Conservation (phyloP, 1,140 invertebrate species). For the Sminthurides bifidus region DNA sequence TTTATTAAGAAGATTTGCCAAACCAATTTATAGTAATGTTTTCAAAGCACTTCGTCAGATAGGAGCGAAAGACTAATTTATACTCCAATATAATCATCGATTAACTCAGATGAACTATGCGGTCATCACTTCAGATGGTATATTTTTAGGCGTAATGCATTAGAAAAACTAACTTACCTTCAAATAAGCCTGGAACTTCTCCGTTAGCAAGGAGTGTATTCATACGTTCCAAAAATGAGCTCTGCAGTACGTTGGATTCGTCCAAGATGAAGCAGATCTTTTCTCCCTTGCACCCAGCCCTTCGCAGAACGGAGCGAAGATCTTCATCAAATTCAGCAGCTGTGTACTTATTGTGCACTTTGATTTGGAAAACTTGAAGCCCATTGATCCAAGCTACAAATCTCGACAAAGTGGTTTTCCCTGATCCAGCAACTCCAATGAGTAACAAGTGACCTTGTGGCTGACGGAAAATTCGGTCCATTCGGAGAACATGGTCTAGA, state of each 20-base stretch:
- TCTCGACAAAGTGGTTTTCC: slow-evolving; percentile 94
- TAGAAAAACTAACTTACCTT: too few species aligned
- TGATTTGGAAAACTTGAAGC: slow-evolving; percentile 93
- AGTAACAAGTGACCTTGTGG: slow-evolving; percentile 93
- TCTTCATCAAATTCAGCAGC: slow-evolving; percentile 99
- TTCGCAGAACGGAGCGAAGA: slow-evolving; percentile 76
- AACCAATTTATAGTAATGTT: too few species aligned
- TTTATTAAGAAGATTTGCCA: too few species aligned
- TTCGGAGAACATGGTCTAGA: slow-evolving; percentile 92
- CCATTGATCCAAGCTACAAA: slow-evolving; percentile 99
- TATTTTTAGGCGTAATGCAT: too few species aligned
- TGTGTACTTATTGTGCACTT: slow-evolving; percentile 98
- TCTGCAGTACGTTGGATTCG: slow-evolving; percentile 97
- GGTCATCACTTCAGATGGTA: too few species aligned
- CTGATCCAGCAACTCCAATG: slow-evolving; percentile 94
- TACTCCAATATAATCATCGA: too few species aligned
- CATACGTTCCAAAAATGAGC: slow-evolving; percentile 97
- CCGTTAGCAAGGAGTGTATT: slow-evolving; percentile 98
- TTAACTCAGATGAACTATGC: too few species aligned
- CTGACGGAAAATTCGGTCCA: slow-evolving; percentile 97
- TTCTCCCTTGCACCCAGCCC: slow-evolving; percentile 91
- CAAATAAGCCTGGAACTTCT: slow-evolving; percentile 87
- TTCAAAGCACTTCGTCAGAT: too few species aligned
- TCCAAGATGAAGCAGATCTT: slow-evolving; percentile 99
- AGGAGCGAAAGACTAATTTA: too few species aligned